Base-by-base conservation (phyloP, 2,888 invertebrate genomes). In the Eledona agricola region DNA sequence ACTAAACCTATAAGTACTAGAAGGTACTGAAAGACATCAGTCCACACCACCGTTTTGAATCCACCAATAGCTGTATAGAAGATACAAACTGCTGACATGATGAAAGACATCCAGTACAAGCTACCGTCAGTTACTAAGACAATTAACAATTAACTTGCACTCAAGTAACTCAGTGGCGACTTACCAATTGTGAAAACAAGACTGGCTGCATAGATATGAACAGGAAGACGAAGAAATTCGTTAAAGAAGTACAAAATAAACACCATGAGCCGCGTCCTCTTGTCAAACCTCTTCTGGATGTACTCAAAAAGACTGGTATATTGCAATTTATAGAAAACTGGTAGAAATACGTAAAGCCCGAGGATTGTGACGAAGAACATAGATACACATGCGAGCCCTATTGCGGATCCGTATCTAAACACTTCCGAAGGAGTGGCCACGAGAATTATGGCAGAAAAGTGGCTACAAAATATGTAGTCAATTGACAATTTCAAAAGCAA, bases 21-120 rank as follows among this genome's bases (percentile, higher is more conserved):
- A 19, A 42, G 57, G 31, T 62, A 60, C 20, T 85, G 83, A 47
- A 81, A 67, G 4, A 78, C 76, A 57, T 81, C 81, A 2, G 86
- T 82, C 75, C 84, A 83, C 1, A 86, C 82, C 1, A 87, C 84
- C 1, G 86, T 86, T 65, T 83, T 77, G 12, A 86, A 68, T 1
- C 86, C 86, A 20, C 84, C 89, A 12, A 88, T 68, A 0, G 87
- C 85, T 3, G 88, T 88, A 62, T 90, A 87, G 19, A 89, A 86
- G 16, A 88, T 87, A 69, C 89, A 90, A 1, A 85, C 79, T 1
- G 83, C 75, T 63, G 87, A 87, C 5, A 87, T 80, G 0, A 87
- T 77, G 1, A 85, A 81, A 1, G 87, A 83, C 20, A 88, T 80
- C 1, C 81, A 75, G 66, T 85, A 84, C 3, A 86, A 78, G 53